phyloP scores from a whole-genome alignment of 2,797 vertebrate genomes.

The Alca torda region DNA sequence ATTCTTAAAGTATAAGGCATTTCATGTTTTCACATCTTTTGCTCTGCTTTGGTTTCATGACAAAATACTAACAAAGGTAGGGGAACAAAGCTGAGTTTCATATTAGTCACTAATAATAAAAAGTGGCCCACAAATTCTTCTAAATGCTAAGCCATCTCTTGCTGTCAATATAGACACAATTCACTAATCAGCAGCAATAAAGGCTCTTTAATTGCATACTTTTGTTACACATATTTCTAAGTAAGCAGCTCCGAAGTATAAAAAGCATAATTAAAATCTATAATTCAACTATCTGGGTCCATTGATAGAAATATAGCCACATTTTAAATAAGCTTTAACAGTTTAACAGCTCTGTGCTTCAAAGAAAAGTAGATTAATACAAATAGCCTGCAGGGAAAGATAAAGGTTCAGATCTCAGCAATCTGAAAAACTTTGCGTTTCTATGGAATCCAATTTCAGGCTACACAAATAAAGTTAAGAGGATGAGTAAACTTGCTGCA shows the following conservation, averaged over 20 bases:
- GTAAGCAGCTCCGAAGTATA: constrained; percentile 24
- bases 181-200: constrained; percentile 3
- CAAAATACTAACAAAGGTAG: background rate
- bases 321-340: constrained; percentile 50
- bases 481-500: constrained; percentile 57
- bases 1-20: background rate
- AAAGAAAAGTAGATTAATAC: constrained; percentile 60
- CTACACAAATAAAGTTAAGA: constrained; percentile 62
- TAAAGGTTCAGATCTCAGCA: constrained; percentile 55
- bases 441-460: constrained; percentile 59
- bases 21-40: background rate
- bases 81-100: background rate
- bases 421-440: constrained; percentile 58
- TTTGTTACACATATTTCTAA: constrained; percentile 30
- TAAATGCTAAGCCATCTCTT: background rate
- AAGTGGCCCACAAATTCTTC: background rate
- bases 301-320: constrained; percentile 21
- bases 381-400: constrained; percentile 57
- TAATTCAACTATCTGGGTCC: constrained; percentile 12
- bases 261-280: constrained; percentile 52
- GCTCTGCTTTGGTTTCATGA: background rate
- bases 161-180: background rate
- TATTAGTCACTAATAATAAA: background rate
- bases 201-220: constrained; percentile 2
- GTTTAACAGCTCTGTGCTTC: constrained; percentile 44